Percentiles rank a stretch among this genome's conserved stretches.
phyloP scores from a whole-genome alignment of 2,113 vertebrate species.

The Tachycineta bicolor region DNA sequence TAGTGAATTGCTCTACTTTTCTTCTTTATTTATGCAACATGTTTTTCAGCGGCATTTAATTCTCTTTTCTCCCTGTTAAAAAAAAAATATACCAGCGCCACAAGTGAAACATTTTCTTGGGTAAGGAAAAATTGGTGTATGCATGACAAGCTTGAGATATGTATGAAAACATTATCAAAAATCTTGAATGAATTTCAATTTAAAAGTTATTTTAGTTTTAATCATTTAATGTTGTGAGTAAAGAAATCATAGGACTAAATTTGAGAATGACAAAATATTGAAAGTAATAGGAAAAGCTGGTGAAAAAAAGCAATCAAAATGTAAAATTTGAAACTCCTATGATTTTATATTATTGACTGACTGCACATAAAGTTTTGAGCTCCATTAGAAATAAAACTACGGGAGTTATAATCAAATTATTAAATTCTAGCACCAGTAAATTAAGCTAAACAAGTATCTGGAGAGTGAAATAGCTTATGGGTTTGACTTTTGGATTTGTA shows the following conservation, averaged over 20 bases:
- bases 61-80: background rate
- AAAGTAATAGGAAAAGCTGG: background rate
- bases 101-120: background rate
- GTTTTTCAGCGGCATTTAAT: background rate
- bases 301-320: background rate
- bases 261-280: background rate
- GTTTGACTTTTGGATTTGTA: slow-evolving; percentile 53
- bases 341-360: slow-evolving; percentile 4
- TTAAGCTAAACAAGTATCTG: slow-evolving; percentile 15
- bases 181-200: background rate
- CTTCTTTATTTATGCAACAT: background rate
- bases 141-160: background rate
- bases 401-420: background rate
- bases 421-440: slow-evolving; percentile 25
- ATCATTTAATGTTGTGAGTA: background rate
- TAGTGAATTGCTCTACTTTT: background rate
- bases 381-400: slow-evolving; percentile 37
- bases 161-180: background rate
- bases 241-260: background rate
- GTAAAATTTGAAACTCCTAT: slow-evolving; percentile 19
- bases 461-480: slow-evolving; percentile 6
- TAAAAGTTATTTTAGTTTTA: background rate
- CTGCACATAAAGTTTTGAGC: background rate
- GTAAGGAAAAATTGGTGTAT: background rate
- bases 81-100: background rate